phyloP scores from a whole-genome alignment of 2,113 vertebrate genomes.

The Sphaerodactylus townsendi region DNA sequence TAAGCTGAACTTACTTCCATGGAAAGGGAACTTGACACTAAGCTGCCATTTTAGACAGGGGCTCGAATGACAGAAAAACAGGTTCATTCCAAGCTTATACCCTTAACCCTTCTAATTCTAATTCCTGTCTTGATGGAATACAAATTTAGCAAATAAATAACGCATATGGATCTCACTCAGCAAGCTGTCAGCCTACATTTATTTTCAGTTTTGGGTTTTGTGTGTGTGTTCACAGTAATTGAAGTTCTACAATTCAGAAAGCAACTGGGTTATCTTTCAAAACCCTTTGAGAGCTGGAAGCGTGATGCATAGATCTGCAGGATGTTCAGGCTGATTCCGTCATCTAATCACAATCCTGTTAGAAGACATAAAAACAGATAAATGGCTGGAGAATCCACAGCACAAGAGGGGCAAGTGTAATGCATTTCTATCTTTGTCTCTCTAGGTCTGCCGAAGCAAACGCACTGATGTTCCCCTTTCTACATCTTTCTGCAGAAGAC shows the following conservation, averaged over 20 bases:
- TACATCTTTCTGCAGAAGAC: not conserved
- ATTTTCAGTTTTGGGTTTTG: slow-evolving; percentile 13
- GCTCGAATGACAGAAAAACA: too few relatives aligned
- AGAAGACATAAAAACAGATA: not conserved
- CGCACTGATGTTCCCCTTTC: too few relatives aligned
- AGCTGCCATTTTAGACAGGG: too few relatives aligned
- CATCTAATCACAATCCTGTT: slow-evolving; percentile 28
- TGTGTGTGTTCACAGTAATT: not conserved
- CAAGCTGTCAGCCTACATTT: slow-evolving; percentile 4
- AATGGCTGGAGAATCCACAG: not conserved
- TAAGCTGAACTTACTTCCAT: too few relatives aligned
- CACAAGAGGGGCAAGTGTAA: not conserved
- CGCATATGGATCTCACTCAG: not conserved
- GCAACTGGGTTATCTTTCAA: not conserved
- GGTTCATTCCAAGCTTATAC: not conserved
- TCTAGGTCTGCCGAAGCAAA: not conserved
- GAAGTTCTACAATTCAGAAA: not conserved
- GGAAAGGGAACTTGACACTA: too few relatives aligned
- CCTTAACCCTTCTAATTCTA: not conserved
- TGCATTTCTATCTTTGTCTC: not conserved
- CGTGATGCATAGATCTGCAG: not conserved
- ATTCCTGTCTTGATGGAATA: not conserved
- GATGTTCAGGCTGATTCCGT: not conserved
- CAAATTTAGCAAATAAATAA: not conserved
- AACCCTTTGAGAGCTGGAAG: not conserved